Base-by-base conservation (phyloP, 23 tunicate genomes). In the Ascidia mentula region DNA sequence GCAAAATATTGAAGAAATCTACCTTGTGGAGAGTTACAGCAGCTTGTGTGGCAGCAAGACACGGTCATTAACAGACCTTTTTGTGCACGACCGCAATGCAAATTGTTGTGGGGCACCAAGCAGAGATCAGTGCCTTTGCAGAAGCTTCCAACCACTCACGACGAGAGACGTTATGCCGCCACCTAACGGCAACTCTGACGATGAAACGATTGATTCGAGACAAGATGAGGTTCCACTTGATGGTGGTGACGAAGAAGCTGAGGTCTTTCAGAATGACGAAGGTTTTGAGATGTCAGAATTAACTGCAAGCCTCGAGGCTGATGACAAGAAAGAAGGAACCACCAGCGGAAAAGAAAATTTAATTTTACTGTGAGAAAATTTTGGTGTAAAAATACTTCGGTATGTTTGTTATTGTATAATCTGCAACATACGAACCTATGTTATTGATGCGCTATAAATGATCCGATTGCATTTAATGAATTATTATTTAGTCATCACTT, bases 11-110 rank as follows among this genome's bases (percentile, higher is more conserved):
- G 76, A 76, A 36, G 61, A 60, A 38, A 7, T 59, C 24, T 74
- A 74, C 24, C 65, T 53, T 26, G 7, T 53, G 22, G 65, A 28
- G 28, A 53, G 24, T 28, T 53, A 53, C 65, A 53, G 12, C 24
- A 53, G 65, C 24, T 53, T 53, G 65, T 53, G 39, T 2, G 75
- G 75, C 75, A 35, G 39, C 34, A 80, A 34, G 6, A 37, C 77
- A 18, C 74, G 73, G 34, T 82, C 86, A 31, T 33, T 82, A 30
- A 73, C 79, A 33, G 73, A 46, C 33, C 46, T 82, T 24, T 82
- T 73, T 15, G 60, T 73, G 31, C 38, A 59, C 12, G 82, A 79
- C 60, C 45, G 46, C 17, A 45, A 60, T 60, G 65, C 37, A n/a
- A 73, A 32, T 6, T 35, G 73, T 31, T 53, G 65, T 53, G 13